Evolutionary conservation across 1,140 invertebrate species (phyloP), one percentile per base, ranked within the genome.

Genomic region (Heliconius himera): DNA sequence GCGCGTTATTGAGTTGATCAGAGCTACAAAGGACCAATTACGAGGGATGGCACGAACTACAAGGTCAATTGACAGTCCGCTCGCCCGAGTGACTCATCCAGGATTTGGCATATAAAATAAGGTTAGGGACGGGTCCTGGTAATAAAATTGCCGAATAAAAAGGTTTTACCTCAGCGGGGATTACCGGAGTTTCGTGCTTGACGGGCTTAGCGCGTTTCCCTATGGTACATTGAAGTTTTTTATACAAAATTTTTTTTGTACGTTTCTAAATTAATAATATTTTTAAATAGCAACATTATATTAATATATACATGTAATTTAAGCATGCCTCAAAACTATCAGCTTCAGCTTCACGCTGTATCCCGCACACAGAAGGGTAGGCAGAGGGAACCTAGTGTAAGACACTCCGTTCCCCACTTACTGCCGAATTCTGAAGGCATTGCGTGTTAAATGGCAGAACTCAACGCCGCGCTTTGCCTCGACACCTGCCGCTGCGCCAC

Each of bases 11-110:
- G 87, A 84, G 87, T 89, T 89, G 85, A 89, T 89, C 80, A 85
- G 72, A 82, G 78, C 84, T 88, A 91, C 90, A 92, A 92, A 90
- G 88, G 84, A 77, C 85, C 90, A 88, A 91, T 92, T 90, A 91
- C 81, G 85, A 84, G 78, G 85, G 85, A 87, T 87, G 84, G 84
- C 86, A 87, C 87, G 83, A 77, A 85, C 84, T 88, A 88, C 89
- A 91, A 92, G 90, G 88, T 89, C 89, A 88, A 85, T 90, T 84
- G 79, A 81, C 80, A 83, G 77, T 76, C 81, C 54, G 70, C 75
- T 80, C 73, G 76, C 76, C 77, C 76, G 81, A 75, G 72, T 85
- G 80, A 84, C 81, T 87, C 83, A 83, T 83, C 79, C 80, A 79
- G 82, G 79, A 81, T 84, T 84, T 79, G 74, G 80, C 75, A 77